Percentiles rank a stretch among this genome's conserved stretches.
phyloP scores from a whole-genome alignment of 2,113 vertebrate species.

The Syngnathus floridae region DNA sequence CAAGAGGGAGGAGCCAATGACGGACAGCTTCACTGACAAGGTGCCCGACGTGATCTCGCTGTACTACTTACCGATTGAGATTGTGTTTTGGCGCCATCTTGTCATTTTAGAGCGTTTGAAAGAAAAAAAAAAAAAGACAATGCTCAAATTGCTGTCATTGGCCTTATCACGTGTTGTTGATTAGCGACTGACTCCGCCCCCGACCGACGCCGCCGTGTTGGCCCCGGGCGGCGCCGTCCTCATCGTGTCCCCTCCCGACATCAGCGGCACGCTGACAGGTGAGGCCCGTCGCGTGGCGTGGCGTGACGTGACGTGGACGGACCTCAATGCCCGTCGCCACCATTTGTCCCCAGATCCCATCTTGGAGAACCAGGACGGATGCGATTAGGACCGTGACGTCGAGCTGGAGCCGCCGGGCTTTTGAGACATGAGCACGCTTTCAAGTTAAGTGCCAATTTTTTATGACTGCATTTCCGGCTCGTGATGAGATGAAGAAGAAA shows the following conservation, averaged over 20 bases:
- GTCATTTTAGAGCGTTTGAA: too few species aligned
- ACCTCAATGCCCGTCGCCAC: too few species aligned
- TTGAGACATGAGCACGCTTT: neutral
- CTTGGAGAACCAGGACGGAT: slow-evolving; percentile 84
- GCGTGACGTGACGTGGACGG: too few species aligned
- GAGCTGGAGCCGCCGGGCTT: neutral
- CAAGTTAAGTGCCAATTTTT: neutral
- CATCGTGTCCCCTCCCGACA: slow-evolving; percentile 85
- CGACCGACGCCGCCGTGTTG: slow-evolving; percentile 73
- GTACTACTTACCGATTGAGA: too few species aligned
- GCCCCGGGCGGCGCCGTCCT: slow-evolving; percentile 77
- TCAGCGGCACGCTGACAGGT: slow-evolving; percentile 85
- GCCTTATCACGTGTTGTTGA: neutral
- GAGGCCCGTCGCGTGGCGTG: neutral
- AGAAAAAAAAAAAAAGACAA: too few species aligned
- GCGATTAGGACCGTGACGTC: slow-evolving; percentile 57
- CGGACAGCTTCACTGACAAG: slow-evolving; percentile 50
- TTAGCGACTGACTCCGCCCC: slow-evolving; percentile 73
- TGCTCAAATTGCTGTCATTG: too few species aligned
- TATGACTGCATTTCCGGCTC: neutral
- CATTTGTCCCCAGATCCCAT: slow-evolving; percentile 79
- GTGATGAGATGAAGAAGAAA: neutral
- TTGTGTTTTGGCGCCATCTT: too few species aligned
- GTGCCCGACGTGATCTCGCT: slow-evolving; percentile 20
- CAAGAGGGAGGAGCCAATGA: slow-evolving; percentile 41